Conservation (phyloP, 2,113 vertebrate species). For the Pristiophorus japonicus region DNA sequence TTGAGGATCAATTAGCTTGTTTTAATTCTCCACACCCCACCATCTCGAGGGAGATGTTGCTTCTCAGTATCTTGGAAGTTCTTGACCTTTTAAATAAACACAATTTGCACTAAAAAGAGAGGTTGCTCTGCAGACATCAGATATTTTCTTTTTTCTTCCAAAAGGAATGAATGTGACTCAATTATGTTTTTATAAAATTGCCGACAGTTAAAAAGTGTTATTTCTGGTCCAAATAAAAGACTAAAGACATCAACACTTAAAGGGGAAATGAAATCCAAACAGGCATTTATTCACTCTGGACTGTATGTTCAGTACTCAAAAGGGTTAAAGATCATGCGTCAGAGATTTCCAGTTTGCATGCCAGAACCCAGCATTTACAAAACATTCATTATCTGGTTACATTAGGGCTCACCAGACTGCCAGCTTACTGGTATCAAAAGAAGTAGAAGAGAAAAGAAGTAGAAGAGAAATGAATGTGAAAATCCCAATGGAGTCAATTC, state of each 20-base stretch:
- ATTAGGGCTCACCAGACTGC: not conserved
- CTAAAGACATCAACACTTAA: not conserved
- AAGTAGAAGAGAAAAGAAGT: not conserved
- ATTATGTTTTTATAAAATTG: not conserved
- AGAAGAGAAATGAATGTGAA: not conserved
- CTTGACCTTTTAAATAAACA: not conserved
- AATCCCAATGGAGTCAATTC: not conserved
- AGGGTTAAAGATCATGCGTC: slow-evolving; percentile 22
- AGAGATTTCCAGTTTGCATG: slow-evolving; percentile 19
- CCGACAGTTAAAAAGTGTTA: not conserved
- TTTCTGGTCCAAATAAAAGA: not conserved
- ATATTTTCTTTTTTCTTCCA: not conserved
- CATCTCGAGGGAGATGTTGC: too few relatives aligned
- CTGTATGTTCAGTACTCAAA: slow-evolving; percentile 2
- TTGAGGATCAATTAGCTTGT: not conserved
- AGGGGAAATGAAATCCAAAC: not conserved
- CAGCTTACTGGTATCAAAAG: not conserved
- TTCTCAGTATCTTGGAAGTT: not conserved
- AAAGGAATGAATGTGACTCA: not conserved
- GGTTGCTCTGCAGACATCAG: not conserved
- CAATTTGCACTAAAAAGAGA: not conserved
- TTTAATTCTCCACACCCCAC: not conserved
- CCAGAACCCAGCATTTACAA: not conserved
- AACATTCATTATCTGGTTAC: not conserved
- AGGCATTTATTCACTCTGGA: not conserved